Base-by-base conservation (phyloP, 2,113 vertebrate species). In the Odocoileus virginianus region DNA sequence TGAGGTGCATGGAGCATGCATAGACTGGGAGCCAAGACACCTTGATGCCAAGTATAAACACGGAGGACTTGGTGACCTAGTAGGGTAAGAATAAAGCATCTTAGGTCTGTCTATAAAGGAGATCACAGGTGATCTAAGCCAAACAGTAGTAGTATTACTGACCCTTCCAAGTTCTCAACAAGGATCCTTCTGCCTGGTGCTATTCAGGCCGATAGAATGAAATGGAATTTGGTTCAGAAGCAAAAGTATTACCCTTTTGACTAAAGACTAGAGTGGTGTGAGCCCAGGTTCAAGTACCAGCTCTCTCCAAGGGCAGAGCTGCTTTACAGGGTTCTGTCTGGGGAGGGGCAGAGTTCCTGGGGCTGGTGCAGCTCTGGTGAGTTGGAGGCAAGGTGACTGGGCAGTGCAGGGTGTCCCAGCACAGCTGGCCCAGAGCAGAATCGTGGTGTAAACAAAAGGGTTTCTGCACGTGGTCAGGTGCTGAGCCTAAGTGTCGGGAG, bases 401-500 rank as follows among this genome's bases (percentile, higher is more conserved):
- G 78, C 78, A 50, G 45, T 33, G 78, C 45, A 33, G 78, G 45
- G 27, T 30, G 9, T 28, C 17, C 71, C 5, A 3, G 36, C 71
- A 40, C 36, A 43, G 71, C 71, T 13, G 71, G 71, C 23, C 23
- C 12, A 36, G 36, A 43, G 71, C 21, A 6, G 71, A 36, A 55
- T 5, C 7, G 2, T 36, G 2, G n/a, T 5, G 33, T 55, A 25
- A 13, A 8, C 11, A 4, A 13, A 14, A 36, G 33, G 5, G 21
- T 2, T 55, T 27, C 23, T 36, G 33, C 52, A 5, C 1, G 0
- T 7, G 33, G 7, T 9, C 0, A 1, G 9, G 67, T 21, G 2
- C 50, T 82, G 50, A 25, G 50, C 21, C 21, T 13, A 55, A 54
- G 33, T 25, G n/a, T 36, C 12, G 0, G 81, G 33, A 52, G 23